Percentiles rank a stretch among this genome's conserved stretches.
These are phyloP conservation scores for Ictalurus punctatus DNA, from an alignment of 2,113 vertebrate species.

Conservation along the genomic window DNA sequence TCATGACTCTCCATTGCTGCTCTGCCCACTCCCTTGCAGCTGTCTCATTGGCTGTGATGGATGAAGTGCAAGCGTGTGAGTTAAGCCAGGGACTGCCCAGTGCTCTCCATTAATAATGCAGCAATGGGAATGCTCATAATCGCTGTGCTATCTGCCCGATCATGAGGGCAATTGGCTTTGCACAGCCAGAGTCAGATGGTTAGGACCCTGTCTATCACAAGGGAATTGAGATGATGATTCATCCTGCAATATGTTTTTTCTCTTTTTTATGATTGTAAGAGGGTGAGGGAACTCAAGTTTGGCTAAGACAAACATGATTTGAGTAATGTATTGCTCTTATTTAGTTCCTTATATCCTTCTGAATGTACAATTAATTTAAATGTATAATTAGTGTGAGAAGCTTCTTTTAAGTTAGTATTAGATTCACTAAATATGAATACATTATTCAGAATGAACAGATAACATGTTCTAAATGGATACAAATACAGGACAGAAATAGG, in stretches of 20 bases:
- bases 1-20: not conserved
- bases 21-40: slow-evolving; percentile 20
- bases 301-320: not conserved
- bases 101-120: slow-evolving; percentile 55
- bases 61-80: slow-evolving; percentile 2
- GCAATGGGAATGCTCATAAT: slow-evolving; percentile 54
- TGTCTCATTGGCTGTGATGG: slow-evolving; percentile 31
- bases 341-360: not conserved
- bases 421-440: not conserved
- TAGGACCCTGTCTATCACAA: slow-evolving; percentile 3
- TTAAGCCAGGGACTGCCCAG: slow-evolving; percentile 40
- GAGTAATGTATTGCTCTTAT: not conserved
- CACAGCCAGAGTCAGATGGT: not conserved
- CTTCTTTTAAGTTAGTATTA: not conserved
- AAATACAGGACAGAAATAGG: not conserved
- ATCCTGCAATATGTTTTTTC: not conserved
- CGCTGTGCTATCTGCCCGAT: slow-evolving; percentile 32
- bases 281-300: not conserved
- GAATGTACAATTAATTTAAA: not conserved
- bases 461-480: not conserved
- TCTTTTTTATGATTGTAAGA: not conserved
- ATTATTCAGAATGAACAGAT: not conserved
- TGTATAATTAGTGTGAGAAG: no score
- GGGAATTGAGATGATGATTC: not conserved
- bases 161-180: slow-evolving; percentile 46